Percentiles rank a stretch among this genome's conserved stretches.
phyloP scores from a whole-genome alignment of 2,797 vertebrate species.

The Malacoctenus gilli region DNA sequence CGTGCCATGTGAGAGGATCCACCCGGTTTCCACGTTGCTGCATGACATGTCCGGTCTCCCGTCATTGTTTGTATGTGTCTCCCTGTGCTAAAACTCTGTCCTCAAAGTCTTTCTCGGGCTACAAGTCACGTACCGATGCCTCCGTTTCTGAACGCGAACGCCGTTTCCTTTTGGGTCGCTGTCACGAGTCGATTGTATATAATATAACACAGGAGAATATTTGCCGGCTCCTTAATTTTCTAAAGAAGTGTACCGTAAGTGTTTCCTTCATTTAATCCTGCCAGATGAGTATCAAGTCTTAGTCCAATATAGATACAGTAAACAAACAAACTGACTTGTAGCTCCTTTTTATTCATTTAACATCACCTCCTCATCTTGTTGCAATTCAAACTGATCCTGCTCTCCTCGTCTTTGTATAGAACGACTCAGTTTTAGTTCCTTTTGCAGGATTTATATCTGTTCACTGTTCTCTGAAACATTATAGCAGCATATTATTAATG shows the following conservation, averaged over 20 bases:
- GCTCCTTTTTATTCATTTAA: conserved; percentile 34
- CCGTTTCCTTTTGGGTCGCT: conserved; percentile 32
- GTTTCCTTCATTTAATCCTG: conserved; percentile 69
- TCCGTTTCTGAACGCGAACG: conserved; percentile 45
- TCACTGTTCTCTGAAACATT: conserved; percentile 13
- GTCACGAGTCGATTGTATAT: conserved; percentile 47
- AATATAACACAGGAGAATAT: conserved; percentile 47
- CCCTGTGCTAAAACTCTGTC: conserved; percentile 43
- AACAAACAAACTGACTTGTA: conserved; percentile 45
- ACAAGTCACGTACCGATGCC: conserved; percentile 47
- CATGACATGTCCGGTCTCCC: conserved; percentile 51
- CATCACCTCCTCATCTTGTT: conserved; percentile 41
- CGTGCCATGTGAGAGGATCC: conserved; percentile 49
- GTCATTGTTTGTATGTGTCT: conserved; percentile 47
- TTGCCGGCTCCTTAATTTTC: conserved; percentile 54
- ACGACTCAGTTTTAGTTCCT: conserved; percentile 3
- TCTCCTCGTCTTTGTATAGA: conserved; percentile 7
- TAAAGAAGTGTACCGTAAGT: conserved; percentile 63
- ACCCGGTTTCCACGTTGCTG: conserved; percentile 40
- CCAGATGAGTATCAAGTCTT: conserved; percentile 49
- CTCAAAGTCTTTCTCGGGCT: conserved; percentile 39
- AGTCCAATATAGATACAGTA: conserved; percentile 29
- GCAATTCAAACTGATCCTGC: conserved; percentile 24
- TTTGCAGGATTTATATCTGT: not conserved
- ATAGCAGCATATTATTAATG: conserved; percentile 32